Evolutionary conservation across 2,888 invertebrate genomes (phyloP).

Genomic region (Dendrolimus houi): DNA sequence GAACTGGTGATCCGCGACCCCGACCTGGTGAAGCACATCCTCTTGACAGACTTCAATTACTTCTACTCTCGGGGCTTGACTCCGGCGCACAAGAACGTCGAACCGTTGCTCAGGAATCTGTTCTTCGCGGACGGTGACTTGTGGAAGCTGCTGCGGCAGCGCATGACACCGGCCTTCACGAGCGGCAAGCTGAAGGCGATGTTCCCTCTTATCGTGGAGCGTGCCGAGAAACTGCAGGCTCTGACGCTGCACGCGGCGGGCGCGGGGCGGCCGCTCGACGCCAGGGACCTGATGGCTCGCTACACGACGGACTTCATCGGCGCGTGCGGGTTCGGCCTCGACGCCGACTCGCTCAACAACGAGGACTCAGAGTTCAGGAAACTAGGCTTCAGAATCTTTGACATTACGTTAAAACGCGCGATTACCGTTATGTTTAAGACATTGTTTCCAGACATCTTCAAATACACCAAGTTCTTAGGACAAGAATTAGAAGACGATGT

Average conservation of each 20-base stretch:
- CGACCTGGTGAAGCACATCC: slow-evolving; percentile 34
- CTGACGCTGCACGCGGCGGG: slow-evolving; percentile 20
- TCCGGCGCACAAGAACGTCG: slow-evolving; percentile 22
- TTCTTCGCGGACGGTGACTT: slow-evolving; percentile 47
- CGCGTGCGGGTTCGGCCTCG: slow-evolving; percentile 47
- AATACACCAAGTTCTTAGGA: slow-evolving; percentile 26
- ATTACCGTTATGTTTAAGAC: slow-evolving; percentile 26
- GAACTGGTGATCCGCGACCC: slow-evolving; percentile 46
- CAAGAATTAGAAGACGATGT: slow-evolving; percentile 37
- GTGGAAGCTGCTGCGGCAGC: slow-evolving; percentile 45
- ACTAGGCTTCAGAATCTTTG: slow-evolving; percentile 35
- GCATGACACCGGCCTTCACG: slow-evolving; percentile 46
- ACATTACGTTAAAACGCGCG: slow-evolving; percentile 19
- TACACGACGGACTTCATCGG: slow-evolving; percentile 53
- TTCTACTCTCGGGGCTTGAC: slow-evolving; percentile 41
- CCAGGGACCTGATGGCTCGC: slow-evolving; percentile 49
- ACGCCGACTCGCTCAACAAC: slow-evolving; percentile 39
- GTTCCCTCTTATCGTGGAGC: slow-evolving; percentile 46
- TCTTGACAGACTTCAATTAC: slow-evolving; percentile 37
- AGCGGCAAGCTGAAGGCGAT: slow-evolving; percentile 45
- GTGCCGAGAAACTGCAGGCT: slow-evolving; percentile 36
- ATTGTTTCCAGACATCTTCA: slow-evolving; percentile 34
- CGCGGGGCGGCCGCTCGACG: slow-evolving; percentile 25
- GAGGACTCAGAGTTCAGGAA: slow-evolving; percentile 41
- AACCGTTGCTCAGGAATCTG: slow-evolving; percentile 42